Percentiles rank a stretch among this genome's conserved stretches.
These are phyloP conservation scores for Xenops minutus DNA, from an alignment of 2,797 vertebrate species.

Conservation along the genomic window DNA sequence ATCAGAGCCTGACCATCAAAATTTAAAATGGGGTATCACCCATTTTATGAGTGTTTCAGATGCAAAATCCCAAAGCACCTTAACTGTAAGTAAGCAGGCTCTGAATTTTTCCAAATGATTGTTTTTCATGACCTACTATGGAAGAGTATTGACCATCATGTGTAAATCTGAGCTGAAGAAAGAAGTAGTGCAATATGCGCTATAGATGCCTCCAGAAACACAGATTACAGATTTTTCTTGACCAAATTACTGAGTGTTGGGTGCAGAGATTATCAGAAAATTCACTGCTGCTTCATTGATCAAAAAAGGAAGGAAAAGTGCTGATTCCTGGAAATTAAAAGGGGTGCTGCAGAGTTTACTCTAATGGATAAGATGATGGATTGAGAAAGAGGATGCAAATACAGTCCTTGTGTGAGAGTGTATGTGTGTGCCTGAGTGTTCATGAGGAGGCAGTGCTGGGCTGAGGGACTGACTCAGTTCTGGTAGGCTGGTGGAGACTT, in stretches of 20 bases:
- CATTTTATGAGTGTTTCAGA: background rate
- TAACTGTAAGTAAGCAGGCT: background rate
- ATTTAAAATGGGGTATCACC: background rate
- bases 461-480: background rate
- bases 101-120: background rate
- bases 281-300: background rate
- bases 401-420: background rate
- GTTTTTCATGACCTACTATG: background rate
- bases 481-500: constrained; percentile 4
- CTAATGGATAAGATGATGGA: background rate
- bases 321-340: background rate
- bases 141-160: background rate
- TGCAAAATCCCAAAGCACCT: background rate
- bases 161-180: background rate
- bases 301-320: background rate
- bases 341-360: background rate
- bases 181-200: background rate
- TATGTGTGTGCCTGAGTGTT: background rate
- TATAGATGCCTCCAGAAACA: background rate
- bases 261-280: background rate
- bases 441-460: background rate
- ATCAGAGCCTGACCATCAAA: background rate
- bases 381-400: constrained; percentile 1
- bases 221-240: background rate
- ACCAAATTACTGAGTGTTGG: background rate